These are phyloP conservation scores for Pagetopsis macropterus DNA, from an alignment of 2,797 vertebrate genomes.

Conservation along the genomic window DNA sequence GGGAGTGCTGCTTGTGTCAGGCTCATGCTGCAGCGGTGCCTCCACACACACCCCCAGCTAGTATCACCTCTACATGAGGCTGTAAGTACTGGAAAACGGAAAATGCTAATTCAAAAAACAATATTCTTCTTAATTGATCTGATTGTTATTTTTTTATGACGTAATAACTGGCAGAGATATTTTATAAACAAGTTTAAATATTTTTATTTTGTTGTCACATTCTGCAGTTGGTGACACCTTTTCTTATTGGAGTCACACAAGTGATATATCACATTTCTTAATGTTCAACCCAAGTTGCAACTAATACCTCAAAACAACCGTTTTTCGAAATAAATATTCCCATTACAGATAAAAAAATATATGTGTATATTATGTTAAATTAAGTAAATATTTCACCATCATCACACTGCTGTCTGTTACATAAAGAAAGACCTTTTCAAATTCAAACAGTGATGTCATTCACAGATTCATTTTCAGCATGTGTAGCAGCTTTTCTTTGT, in stretches of 20 bases:
- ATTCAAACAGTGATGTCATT: constrained; percentile 31
- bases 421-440: constrained; percentile 49
- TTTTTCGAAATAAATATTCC: constrained; percentile 62
- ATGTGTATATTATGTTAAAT: constrained; percentile 15
- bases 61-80: constrained; percentile 91
- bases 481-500: constrained; percentile 50
- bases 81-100: constrained; percentile 12
- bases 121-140: neutral
- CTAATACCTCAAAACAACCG: neutral
- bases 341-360: constrained; percentile 35
- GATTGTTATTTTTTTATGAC: neutral
- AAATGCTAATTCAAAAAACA: constrained; percentile 4
- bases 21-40: constrained; percentile 84
- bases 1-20: constrained; percentile 87
- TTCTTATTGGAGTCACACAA: constrained; percentile 3
- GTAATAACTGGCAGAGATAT: constrained; percentile 5
- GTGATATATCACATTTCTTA: constrained; percentile 18
- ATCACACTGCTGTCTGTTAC: constrained; percentile 6
- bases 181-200: constrained; percentile 32
- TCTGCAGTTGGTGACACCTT: constrained; percentile 27
- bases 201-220: constrained; percentile 47
- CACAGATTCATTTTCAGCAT: constrained; percentile 19
- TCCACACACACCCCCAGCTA: constrained; percentile 73
- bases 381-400: constrained; percentile 40
- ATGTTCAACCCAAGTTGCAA: constrained; percentile 1